phyloP scores from a whole-genome alignment of 2,797 vertebrate genomes.

The Sebastes oblongus region DNA sequence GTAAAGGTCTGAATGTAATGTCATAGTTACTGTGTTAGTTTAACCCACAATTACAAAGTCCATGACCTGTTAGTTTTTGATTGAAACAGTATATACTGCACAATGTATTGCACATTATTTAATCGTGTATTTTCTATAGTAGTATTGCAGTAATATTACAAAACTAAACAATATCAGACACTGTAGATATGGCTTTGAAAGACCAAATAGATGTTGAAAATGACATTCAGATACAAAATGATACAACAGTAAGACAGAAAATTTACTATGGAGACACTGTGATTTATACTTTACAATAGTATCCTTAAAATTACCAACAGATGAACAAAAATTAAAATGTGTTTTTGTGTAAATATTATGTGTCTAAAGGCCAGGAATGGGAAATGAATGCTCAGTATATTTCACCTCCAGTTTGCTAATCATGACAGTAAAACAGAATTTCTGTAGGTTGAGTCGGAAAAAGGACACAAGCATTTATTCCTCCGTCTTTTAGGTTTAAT shows the following conservation, averaged over 20 bases:
- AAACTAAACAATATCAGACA: neutral
- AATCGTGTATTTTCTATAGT: neutral
- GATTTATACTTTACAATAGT: neutral
- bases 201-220: neutral
- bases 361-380: neutral
- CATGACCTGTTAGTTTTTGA: neutral
- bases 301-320: neutral
- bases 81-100: neutral
- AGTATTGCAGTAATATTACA: neutral
- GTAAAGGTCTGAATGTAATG: neutral
- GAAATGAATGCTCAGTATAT: neutral
- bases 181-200: neutral
- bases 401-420: neutral
- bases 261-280: neutral
- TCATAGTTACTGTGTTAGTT: neutral
- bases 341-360: neutral
- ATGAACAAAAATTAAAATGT: fast-evolving
- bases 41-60: neutral
- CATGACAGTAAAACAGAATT: neutral
- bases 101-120: neutral
- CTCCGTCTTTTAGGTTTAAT: neutral
- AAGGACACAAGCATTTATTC: neutral
- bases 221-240: neutral
- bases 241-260: neutral
- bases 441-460: neutral